Evolutionary conservation across 2,888 invertebrate genomes (phyloP), one percentile per base, ranked within the genome.

Genomic region (Carabus problematicus): DNA sequence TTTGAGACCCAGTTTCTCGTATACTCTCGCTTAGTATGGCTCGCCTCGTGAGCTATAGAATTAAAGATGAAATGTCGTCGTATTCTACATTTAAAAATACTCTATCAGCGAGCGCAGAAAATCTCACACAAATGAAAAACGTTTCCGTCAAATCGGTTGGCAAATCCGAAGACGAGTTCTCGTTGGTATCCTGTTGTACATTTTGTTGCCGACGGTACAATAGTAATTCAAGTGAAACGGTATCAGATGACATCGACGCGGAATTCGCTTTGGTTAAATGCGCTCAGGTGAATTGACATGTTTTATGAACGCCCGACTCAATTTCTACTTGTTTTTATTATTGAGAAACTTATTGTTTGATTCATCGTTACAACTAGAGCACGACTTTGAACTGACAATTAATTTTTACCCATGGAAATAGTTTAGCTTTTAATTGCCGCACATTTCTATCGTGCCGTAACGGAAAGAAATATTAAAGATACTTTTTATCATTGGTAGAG

Each of bases 171-270:
- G 29, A 6, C 29, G 29, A 29, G 29, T 29, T 29, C n/a, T 39
- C 18, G 39, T 69, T 61, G 39, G 55, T 69, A 29, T 69, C 69
- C 11, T 69, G 54, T 54, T 67, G 64, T 14, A 64, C 42, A 47
- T 73, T 72, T 70, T 75, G 74, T 42, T 69, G 59, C 14, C 18
- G 45, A 16, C 62, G 55, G 60, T 72, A 56, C 54, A 63, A 6
- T 6, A 29, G 29, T 52, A 63, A 64, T n/a, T 73, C 74, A 1
- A 56, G 72, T 64, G 75, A 76, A 70, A 74, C 74, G 47, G 72
- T 73, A 68, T 75, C 76, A 12, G 77, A 78, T 47, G 76, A 77
- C 72, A 74, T 77, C 19, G 77, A 77, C 63, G 56, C 47, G 8
- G 55, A 69, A 47, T 54, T 69, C 39, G 69, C 61, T 19, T 18